These are phyloP conservation scores for Epinephelus fuscoguttatus DNA, from an alignment of 2,113 vertebrate species.

Conservation along the genomic window DNA sequence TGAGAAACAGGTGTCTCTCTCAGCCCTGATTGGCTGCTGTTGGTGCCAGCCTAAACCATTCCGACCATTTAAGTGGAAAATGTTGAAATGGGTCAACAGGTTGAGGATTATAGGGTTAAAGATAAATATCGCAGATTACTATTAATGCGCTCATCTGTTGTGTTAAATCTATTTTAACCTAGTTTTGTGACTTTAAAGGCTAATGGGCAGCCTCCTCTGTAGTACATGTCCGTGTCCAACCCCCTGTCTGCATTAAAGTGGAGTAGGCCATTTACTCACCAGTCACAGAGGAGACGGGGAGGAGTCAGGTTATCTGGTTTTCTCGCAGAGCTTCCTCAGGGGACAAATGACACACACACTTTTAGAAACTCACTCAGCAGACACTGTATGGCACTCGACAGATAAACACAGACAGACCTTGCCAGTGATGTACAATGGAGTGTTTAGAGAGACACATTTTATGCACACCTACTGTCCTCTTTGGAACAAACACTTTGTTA, in stretches of 20 bases:
- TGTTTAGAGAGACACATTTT: constrained; percentile 7
- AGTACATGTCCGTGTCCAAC: not conserved
- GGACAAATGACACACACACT: constrained; percentile 57
- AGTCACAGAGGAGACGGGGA: constrained; percentile 61
- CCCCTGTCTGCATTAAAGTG: constrained; percentile 38
- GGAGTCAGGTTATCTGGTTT: constrained; percentile 56
- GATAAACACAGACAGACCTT: constrained; percentile 9
- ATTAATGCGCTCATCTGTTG: constrained; percentile 23
- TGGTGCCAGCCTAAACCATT: constrained; percentile 62
- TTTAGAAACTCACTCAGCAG: constrained; percentile 27
- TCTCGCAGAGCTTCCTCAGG: constrained; percentile 30
- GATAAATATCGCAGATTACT: constrained; percentile 9
- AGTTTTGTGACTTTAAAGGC: constrained; percentile 8
- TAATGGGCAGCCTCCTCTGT: not conserved
- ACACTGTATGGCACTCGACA: constrained; percentile 10
- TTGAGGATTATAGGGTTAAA: constrained; percentile 22
- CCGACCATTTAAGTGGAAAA: constrained; percentile 30
- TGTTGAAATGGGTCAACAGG: too few relatives aligned
- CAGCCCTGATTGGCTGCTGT: not conserved
- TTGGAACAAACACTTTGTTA: not conserved
- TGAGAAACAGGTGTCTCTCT: not conserved
- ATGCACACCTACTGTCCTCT: not conserved
- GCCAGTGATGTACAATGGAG: constrained; percentile 28
- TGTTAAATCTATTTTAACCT: constrained; percentile 32
- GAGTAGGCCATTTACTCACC: constrained; percentile 52